phyloP scores from a whole-genome alignment of 2,113 vertebrate genomes.

The Sceloporus undulatus region DNA sequence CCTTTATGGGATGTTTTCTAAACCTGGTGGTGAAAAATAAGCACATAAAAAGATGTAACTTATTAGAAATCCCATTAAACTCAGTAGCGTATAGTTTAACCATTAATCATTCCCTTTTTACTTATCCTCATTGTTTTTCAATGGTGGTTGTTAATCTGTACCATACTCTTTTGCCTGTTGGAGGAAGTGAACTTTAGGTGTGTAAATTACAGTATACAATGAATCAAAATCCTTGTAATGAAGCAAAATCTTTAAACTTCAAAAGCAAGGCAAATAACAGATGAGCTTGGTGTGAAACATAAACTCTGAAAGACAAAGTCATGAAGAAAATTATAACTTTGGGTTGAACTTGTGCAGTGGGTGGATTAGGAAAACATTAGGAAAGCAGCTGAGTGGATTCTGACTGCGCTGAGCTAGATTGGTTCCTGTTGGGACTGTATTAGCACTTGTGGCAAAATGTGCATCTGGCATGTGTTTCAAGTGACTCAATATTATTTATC shows the following conservation, averaged over 20 bases:
- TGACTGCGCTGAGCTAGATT: background rate
- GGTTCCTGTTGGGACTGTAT: too few relatives aligned
- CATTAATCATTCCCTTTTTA: constrained; percentile 20
- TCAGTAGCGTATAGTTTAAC: constrained; percentile 29
- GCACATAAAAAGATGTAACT: background rate
- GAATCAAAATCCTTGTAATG: constrained; percentile 20
- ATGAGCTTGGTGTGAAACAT: background rate
- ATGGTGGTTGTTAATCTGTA: constrained; percentile 23
- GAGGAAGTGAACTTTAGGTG: constrained; percentile 1
- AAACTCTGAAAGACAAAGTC: constrained; percentile 8
- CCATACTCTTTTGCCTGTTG: background rate
- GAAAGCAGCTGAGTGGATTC: background rate
- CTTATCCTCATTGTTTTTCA: too few relatives aligned
- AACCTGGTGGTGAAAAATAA: background rate
- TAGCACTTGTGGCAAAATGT: background rate
- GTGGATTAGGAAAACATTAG: background rate
- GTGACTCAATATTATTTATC: background rate
- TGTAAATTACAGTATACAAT: constrained; percentile 38
- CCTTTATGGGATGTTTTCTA: constrained; percentile 33
- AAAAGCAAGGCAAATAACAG: constrained; percentile 20
- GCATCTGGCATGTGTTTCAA: background rate
- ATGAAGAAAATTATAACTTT: background rate
- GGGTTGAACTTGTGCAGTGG: background rate
- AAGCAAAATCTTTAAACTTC: background rate
- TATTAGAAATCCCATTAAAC: constrained; percentile 52